Evolutionary conservation across 1,140 invertebrate genomes (phyloP).

Genomic region (Cardiocondyla obscurior): DNA sequence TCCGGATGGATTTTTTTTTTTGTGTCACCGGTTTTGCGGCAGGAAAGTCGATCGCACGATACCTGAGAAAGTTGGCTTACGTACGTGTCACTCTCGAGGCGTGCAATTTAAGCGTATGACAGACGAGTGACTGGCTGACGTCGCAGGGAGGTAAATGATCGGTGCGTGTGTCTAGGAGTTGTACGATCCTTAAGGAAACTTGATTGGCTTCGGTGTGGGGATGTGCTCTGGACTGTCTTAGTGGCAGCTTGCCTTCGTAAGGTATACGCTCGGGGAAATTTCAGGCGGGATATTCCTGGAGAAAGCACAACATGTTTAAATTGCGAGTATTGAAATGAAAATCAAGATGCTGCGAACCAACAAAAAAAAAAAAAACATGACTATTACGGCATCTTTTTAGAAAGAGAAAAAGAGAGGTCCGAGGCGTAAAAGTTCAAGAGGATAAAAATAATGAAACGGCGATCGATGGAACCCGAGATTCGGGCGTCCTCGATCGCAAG

Average conservation of each 20-base stretch:
- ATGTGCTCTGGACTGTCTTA: not conserved
- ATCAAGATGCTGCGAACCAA: not conserved
- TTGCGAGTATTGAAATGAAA: not conserved
- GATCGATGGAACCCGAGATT: conserved; percentile 18
- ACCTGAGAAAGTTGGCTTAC: not conserved
- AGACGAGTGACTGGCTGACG: not conserved
- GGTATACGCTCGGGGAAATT: not conserved
- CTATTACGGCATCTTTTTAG: not conserved
- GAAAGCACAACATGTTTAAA: not conserved
- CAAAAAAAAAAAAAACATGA: not conserved
- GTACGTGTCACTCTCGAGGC: not conserved
- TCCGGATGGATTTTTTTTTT: not conserved
- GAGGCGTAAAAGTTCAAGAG: not conserved
- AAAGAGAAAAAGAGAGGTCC: not conserved
- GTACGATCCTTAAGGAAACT: not conserved
- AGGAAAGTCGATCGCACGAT: not conserved
- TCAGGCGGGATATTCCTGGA: too few species aligned
- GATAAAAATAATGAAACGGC: not conserved
- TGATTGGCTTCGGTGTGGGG: not conserved
- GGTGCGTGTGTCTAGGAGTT: not conserved
- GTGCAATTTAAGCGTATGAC: not conserved
- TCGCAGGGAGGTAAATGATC: not conserved
- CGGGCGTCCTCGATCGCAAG: conserved; percentile 18
- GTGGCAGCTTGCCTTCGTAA: not conserved
- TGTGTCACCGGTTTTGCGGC: not conserved